Percentiles rank a stretch among this genome's conserved stretches.
These are phyloP conservation scores for Cynocephalus volans DNA, from an alignment of 2,113 vertebrate genomes.

Conservation along the genomic window DNA sequence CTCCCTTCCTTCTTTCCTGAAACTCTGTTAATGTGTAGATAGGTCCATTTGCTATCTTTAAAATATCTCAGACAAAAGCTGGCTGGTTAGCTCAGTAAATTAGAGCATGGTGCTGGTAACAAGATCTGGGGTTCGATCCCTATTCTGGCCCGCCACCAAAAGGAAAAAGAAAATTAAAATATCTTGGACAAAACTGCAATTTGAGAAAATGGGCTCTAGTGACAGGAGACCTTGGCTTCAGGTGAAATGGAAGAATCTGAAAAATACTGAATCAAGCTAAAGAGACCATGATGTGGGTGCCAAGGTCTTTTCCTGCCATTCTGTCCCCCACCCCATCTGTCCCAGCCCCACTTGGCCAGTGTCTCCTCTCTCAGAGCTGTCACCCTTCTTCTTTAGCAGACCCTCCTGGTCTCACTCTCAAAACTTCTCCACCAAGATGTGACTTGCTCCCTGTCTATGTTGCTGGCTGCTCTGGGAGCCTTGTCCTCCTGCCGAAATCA, in stretches of 20 bases:
- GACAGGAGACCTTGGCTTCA: accelerated
- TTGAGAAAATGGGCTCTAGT: not conserved
- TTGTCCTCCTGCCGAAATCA: not conserved
- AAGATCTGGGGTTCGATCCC: no score
- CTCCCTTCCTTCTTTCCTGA: not conserved
- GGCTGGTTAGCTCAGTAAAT: no score
- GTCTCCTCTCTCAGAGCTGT: not conserved
- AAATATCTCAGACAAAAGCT: not conserved
- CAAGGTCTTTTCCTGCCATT: not conserved
- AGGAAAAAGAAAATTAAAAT: not conserved
- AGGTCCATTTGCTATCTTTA: not conserved
- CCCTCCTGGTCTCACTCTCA: accelerated
- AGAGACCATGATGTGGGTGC: accelerated
- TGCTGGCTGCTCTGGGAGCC: not conserved
- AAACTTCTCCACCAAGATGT: not conserved
- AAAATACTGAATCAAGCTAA: accelerated
- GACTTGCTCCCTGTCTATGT: not conserved
- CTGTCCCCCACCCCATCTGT: not conserved
- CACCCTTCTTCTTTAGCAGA: not conserved
- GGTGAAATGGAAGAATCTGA: not conserved
- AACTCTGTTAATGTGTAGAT: not conserved
- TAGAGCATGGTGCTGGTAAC: no score
- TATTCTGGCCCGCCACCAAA: no score
- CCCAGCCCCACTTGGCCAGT: not conserved
- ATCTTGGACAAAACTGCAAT: not conserved